Percentiles rank a stretch among this genome's conserved stretches.
These are phyloP conservation scores for Lepidurus apus DNA, from an alignment of 1,140 invertebrate genomes.

Conservation along the genomic window DNA sequence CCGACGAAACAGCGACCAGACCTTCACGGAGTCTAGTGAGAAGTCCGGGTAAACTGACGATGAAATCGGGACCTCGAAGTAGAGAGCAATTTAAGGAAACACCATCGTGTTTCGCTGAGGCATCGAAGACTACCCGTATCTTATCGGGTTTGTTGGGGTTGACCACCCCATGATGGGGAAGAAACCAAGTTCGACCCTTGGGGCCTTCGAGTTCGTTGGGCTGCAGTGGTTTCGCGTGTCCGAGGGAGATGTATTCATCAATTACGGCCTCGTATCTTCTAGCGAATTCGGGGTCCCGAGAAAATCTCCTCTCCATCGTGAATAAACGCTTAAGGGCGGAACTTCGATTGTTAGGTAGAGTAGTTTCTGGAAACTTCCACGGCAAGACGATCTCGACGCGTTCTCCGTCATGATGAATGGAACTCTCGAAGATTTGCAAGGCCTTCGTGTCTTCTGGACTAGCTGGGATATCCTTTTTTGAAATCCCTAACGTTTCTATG, in stretches of 20 bases:
- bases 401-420: not conserved
- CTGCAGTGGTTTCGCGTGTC: too few species aligned
- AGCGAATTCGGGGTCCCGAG: not conserved
- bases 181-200: too few species aligned
- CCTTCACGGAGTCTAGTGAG: too few species aligned
- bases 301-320: not conserved
- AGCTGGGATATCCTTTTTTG: not conserved
- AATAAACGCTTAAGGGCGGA: not conserved
- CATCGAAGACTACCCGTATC: too few species aligned
- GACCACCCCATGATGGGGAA: too few species aligned
- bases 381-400: not conserved
- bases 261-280: constrained; percentile 23
- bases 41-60: too few species aligned
- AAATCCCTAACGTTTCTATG: not conserved
- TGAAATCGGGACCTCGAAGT: too few species aligned
- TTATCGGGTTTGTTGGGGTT: too few species aligned
- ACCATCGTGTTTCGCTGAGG: too few species aligned
- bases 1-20: constrained; percentile 24
- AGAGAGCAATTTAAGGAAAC: too few species aligned
- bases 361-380: too few species aligned
- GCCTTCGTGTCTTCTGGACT: constrained; percentile 8
- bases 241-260: constrained; percentile 22
- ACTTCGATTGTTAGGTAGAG: constrained; percentile 24
- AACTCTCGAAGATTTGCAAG: not conserved
- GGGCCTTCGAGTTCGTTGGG: too few species aligned